Evolutionary conservation across 2,888 invertebrate genomes (phyloP), one percentile per base, ranked within the genome.

Genomic region (Dasypolia templi): DNA sequence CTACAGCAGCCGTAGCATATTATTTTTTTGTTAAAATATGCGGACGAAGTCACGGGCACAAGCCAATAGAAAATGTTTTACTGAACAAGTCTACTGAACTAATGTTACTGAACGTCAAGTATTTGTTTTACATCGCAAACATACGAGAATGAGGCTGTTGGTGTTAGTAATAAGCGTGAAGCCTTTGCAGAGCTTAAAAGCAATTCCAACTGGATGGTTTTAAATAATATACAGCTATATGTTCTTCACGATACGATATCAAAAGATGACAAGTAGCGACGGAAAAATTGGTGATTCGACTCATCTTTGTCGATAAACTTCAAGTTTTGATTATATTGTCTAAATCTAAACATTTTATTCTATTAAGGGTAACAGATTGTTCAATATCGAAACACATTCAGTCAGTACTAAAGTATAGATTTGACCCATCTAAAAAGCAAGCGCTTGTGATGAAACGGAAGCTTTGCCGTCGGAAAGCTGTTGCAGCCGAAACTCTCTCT

Each of bases 391-490:
- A 35, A 4, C 35, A n/a, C n/a, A n/a, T n/a, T 35, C 35, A 35
- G 5, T 35, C 4, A 35, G 35, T n/a, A n/a, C n/a, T n/a, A n/a
- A n/a, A n/a, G n/a, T n/a, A n/a, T n/a, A n/a, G n/a, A n/a, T n/a
- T n/a, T n/a, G n/a, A n/a, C 7, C 46, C 22, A 9, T 22, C 22
- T n/a, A 12, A 5, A n/a, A 12, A n/a, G 12, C 4, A n/a, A n/a
- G n/a, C 6, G 14, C 6, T 55, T 26, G 17, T 17, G 55, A 9
- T 9, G 29, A 29, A 56, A 29, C 19, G 1, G 55, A 14, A 29
- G 55, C 7, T 19, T 51, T 42, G 1, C 68, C 70, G 68, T 42
- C 69, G 70, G 68, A 29, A 68, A 68, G 14, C 14, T 17, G 29
- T 4, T n/a, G 22, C 63, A 14, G 19, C 22, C 4, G 9, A 19